Conservation (phyloP, 2,888 invertebrate genomes). For the Chesias legatella region DNA sequence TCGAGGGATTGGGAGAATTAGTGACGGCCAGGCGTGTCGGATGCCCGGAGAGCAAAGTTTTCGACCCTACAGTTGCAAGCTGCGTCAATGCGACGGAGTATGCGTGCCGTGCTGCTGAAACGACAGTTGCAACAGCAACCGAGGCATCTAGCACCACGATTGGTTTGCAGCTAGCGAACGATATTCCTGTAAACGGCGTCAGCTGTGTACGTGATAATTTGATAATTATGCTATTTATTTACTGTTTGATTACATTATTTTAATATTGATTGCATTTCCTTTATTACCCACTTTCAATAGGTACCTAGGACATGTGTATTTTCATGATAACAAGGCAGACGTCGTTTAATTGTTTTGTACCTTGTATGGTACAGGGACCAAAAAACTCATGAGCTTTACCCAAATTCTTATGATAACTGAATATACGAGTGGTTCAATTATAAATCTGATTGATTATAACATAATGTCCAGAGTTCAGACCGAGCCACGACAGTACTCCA, state of each 20-base stretch:
- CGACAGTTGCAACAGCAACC: constrained; percentile 3
- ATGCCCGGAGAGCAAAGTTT: constrained; percentile 48
- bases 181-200: constrained; percentile 15
- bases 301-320: no score
- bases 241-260: constrained; percentile 18
- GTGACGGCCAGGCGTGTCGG: constrained; percentile 50
- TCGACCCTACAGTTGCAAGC: constrained; percentile 31
- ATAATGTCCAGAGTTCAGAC: no score
- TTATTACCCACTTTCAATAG: neutral
- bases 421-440: no score
- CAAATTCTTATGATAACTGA: no score
- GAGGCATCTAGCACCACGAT: constrained; percentile 5
- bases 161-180: constrained; percentile 6
- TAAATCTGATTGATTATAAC: no score
- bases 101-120: constrained; percentile 31
- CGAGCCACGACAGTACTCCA: no score
- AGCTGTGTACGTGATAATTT: constrained; percentile 2
- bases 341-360: no score
- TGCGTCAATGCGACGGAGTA: constrained; percentile 48
- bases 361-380: no score
- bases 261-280: neutral
- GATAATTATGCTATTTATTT: constrained; percentile 14
- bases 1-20: constrained; percentile 44
- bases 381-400: no score
- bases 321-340: no score